These are phyloP conservation scores for Cassiopea xamachana DNA, from an alignment of 30 jellyfish, hydroid and myxozoan species.

Conservation along the genomic window DNA sequence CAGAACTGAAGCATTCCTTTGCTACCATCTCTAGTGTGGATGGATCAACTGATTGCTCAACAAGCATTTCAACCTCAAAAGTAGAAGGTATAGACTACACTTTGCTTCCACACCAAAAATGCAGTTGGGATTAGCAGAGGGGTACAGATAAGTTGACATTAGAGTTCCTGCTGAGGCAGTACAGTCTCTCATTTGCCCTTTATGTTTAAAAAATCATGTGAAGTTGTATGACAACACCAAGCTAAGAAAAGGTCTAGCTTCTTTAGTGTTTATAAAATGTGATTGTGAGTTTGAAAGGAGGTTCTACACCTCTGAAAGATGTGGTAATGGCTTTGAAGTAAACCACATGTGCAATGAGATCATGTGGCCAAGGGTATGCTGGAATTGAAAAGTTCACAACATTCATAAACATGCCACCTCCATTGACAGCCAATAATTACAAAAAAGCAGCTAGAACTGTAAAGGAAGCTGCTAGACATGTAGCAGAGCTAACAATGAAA, in stretches of 20 bases:
- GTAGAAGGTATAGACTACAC: background rate
- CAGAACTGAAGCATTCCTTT: background rate
- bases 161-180: background rate
- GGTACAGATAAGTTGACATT: background rate
- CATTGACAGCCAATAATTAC: slow-evolving; percentile 12
- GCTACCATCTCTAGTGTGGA: background rate
- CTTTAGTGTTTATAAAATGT: background rate
- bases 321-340: slow-evolving; percentile 11
- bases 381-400: slow-evolving; percentile 14
- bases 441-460: background rate
- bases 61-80: background rate
- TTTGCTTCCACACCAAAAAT: background rate
- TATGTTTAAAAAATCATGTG: background rate
- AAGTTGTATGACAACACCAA: background rate
- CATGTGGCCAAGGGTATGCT: slow-evolving; percentile 24
- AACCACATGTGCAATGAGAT: slow-evolving; percentile 12
- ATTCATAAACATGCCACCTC: slow-evolving; percentile 18
- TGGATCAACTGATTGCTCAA: background rate
- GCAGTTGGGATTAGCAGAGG: background rate
- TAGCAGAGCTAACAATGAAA: slow-evolving; percentile 12
- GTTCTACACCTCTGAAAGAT: background rate
- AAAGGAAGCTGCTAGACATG: slow-evolving; percentile 2
- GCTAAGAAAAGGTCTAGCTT: background rate
- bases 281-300: background rate
- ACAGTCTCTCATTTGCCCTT: background rate